Conservation (phyloP, 2,888 invertebrate species). For the Agrochola lychnidis region DNA sequence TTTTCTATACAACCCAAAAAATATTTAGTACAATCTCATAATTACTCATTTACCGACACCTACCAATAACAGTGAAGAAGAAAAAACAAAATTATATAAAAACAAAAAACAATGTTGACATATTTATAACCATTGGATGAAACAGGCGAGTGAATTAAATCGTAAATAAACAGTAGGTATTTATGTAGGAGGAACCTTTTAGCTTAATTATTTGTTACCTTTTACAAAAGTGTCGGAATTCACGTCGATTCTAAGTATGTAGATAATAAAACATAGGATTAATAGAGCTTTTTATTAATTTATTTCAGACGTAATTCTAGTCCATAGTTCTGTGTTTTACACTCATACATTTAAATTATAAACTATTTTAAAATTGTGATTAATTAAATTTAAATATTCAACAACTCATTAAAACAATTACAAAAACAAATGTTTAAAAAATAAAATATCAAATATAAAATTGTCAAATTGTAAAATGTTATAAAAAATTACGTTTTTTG, state of each 20-base stretch:
- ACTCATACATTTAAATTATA: too few relatives aligned
- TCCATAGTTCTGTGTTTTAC: too few relatives aligned
- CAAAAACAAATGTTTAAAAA: too few relatives aligned
- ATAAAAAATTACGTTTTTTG: too few relatives aligned
- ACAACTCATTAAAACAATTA: too few relatives aligned
- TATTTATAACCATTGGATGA: conserved; percentile 43
- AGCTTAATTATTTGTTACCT: conserved; percentile 31
- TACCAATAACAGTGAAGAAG: not conserved
- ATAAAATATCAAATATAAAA: too few relatives aligned
- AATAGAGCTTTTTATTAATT: not conserved
- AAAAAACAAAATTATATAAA: not conserved
- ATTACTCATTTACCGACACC: not conserved
- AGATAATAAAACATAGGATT: not conserved
- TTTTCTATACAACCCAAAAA: not conserved
- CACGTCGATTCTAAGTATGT: not conserved
- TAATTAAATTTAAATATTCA: too few relatives aligned
- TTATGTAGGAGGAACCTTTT: conserved; percentile 41
- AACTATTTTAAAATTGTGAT: too few relatives aligned
- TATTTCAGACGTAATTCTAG: too few relatives aligned
- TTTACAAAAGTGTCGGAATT: not conserved
- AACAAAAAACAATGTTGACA: conserved; percentile 25
- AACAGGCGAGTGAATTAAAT: conserved; percentile 28
- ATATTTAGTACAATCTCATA: not conserved
- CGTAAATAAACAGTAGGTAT: conserved; percentile 39
- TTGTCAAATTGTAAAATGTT: too few relatives aligned